Conservation (phyloP, 2,888 invertebrate species). For the Diabrotica balteata region DNA sequence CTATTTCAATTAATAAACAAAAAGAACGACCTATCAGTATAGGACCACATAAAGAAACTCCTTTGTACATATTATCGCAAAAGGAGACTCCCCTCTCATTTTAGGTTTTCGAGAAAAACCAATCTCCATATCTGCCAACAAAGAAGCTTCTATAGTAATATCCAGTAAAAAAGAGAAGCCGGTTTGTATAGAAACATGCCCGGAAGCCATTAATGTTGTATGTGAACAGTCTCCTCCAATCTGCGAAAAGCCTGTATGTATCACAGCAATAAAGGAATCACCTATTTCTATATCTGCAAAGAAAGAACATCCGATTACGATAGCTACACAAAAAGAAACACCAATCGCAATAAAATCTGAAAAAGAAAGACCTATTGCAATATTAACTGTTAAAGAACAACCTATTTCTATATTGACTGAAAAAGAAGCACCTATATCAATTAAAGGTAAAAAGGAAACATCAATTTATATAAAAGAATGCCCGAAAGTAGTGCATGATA, state of each 20-base stretch:
- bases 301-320: slow-evolving; percentile 3
- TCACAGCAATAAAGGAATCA: neutral
- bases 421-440: neutral
- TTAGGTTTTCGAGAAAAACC: neutral
- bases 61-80: neutral
- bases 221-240: too few relatives aligned
- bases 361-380: neutral
- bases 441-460: neutral
- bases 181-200: neutral
- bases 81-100: neutral
- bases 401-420: neutral
- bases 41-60: neutral
- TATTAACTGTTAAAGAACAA: neutral
- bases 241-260: too few relatives aligned
- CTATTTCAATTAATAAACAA: neutral
- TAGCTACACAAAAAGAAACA: neutral
- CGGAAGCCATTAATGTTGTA: neutral
- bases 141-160: neutral
- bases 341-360: neutral
- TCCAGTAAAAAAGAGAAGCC: neutral
- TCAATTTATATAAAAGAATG: neutral
- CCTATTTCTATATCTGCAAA: neutral
- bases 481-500: neutral
- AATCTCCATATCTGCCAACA: neutral
- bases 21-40: neutral